phyloP scores from a whole-genome alignment of 2,113 vertebrate species.

The Pholis gunnellus region DNA sequence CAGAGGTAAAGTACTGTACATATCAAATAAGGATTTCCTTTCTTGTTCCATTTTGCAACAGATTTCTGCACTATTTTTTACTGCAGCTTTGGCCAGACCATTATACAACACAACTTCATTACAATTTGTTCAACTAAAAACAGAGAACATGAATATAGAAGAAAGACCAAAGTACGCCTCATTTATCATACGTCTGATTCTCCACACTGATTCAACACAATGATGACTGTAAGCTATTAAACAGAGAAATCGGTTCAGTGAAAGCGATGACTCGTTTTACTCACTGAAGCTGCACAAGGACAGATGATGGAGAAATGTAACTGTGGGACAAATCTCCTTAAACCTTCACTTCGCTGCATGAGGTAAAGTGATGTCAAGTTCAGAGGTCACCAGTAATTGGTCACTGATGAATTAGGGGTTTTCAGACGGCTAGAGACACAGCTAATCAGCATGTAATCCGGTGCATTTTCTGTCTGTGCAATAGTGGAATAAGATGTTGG shows the following conservation, averaged over 20 bases:
- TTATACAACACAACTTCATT: constrained; percentile 9
- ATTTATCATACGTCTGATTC: not conserved
- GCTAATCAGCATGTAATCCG: constrained; percentile 53
- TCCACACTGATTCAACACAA: not conserved
- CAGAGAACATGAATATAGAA: not conserved
- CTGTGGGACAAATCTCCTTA: not conserved
- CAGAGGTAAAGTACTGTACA: not conserved
- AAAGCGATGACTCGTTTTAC: not conserved
- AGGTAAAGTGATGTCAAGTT: constrained; percentile 42
- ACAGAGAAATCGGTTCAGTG: not conserved
- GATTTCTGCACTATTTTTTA: not conserved
- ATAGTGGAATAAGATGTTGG: constrained; percentile 33
- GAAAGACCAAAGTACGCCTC: not conserved
- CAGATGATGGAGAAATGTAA: constrained; percentile 3
- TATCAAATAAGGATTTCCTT: not conserved
- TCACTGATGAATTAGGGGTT: constrained; percentile 54
- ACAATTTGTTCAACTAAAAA: constrained; percentile 4
- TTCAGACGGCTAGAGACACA: not conserved
- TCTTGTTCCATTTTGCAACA: not conserved
- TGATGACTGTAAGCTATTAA: constrained; percentile 5
- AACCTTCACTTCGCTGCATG: not conserved
- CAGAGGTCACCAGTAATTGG: constrained; percentile 51
- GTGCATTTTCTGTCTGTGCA: constrained; percentile 49
- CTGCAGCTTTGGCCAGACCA: not conserved
- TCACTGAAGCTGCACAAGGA: constrained; percentile 15